Evolutionary conservation across 1,140 invertebrate species (phyloP).

Genomic region (Euschistus heros): DNA sequence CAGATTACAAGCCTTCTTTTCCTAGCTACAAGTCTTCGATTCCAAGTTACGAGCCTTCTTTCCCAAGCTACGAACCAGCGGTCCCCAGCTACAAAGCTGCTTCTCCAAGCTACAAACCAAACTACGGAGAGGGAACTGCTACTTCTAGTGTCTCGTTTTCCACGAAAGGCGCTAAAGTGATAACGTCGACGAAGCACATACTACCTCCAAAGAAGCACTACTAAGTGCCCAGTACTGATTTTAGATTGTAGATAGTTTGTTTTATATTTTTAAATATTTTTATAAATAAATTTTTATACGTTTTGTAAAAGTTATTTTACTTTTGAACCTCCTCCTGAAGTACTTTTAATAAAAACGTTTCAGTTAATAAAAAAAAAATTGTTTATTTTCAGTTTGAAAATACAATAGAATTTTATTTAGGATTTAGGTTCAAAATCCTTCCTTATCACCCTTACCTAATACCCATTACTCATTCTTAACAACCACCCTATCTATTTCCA

Average conservation of each 20-base stretch:
- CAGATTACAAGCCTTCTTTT: neutral
- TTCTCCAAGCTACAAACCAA: neutral
- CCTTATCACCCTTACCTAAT: no score
- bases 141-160: conserved; percentile 15
- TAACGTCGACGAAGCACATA: conserved; percentile 6
- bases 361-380: no score
- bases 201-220: neutral
- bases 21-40: neutral
- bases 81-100: neutral
- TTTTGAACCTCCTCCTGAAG: no score
- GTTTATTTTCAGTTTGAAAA: no score
- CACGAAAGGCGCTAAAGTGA: conserved; percentile 4
- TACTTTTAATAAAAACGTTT: no score
- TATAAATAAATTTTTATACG: conserved; percentile 6
- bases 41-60: neutral
- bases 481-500: no score
- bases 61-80: neutral
- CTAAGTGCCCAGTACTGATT: neutral
- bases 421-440: no score
- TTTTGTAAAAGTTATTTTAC: neutral
- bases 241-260: neutral
- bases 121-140: neutral
- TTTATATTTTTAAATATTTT: neutral
- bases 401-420: no score
- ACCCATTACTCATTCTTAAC: no score